Percentiles rank a stretch among this genome's conserved stretches.
Evolutionary conservation across 1,140 invertebrate species (phyloP).

Genomic region (Drosophila nigrodunni): DNA sequence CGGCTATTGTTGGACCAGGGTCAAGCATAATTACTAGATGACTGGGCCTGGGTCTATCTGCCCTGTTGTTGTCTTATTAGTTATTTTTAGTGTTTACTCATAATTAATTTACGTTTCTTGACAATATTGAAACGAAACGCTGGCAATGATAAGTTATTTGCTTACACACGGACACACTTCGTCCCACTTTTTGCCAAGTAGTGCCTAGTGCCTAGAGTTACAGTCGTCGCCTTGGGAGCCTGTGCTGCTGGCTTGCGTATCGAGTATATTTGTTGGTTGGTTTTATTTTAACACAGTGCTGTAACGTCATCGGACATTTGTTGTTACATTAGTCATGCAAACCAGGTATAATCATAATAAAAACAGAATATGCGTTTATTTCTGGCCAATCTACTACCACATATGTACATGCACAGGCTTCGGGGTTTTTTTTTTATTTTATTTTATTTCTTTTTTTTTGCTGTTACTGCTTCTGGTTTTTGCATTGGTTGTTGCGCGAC

Average conservation of each 20-base stretch:
- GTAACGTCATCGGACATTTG: slow-evolving; percentile 38
- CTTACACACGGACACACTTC: slow-evolving; percentile 13
- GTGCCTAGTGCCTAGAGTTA: not conserved
- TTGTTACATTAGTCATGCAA: slow-evolving; percentile 72
- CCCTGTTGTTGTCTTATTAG: slow-evolving; percentile 26
- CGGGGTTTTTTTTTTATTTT: slow-evolving; percentile 40
- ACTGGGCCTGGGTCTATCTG: slow-evolving; percentile 33
- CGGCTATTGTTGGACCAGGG: slow-evolving; percentile 76
- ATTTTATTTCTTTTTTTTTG: not conserved
- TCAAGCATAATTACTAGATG: slow-evolving; percentile 78
- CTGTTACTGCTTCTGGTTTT: slow-evolving; percentile 29
- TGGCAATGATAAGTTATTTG: slow-evolving; percentile 49
- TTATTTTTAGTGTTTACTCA: slow-evolving; percentile 77
- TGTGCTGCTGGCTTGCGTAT: slow-evolving; percentile 25
- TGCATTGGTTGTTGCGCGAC: slow-evolving; percentile 31
- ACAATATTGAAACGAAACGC: slow-evolving; percentile 40
- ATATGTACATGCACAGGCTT: slow-evolving; percentile 35
- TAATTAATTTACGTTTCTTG: slow-evolving; percentile 71
- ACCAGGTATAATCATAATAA: slow-evolving; percentile 48
- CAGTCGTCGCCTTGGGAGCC: slow-evolving; percentile 17
- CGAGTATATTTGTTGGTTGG: slow-evolving; percentile 43
- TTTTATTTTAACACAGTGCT: slow-evolving; percentile 38
- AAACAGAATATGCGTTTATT: slow-evolving; percentile 46
- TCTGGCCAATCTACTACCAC: slow-evolving; percentile 30
- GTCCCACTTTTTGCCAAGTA: slow-evolving; percentile 12